A percentile compares a stretch with the other conserved stretches of the same genome.
phyloP scores from a whole-genome alignment of 1,140 invertebrate species.

The Neodiprion virginianus region DNA sequence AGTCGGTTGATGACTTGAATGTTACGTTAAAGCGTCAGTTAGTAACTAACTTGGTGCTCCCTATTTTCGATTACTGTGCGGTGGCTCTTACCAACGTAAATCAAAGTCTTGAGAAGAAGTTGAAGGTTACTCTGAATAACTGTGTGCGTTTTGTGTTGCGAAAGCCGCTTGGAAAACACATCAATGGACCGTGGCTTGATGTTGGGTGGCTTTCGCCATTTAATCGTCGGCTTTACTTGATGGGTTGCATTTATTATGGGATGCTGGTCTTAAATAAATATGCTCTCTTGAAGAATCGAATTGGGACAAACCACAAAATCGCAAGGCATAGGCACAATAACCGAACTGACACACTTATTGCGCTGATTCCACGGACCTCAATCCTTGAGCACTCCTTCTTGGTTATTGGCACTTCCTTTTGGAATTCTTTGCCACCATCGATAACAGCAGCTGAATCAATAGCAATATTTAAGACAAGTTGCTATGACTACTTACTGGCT shows the following conservation, averaged over 20 bases:
- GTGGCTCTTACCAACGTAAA: not conserved
- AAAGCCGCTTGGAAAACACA: not conserved
- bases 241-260: not conserved
- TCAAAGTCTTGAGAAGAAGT: not conserved
- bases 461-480: too few relatives aligned
- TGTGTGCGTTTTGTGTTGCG: not conserved
- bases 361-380: not conserved
- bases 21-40: not conserved
- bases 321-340: not conserved
- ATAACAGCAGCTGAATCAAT: not conserved
- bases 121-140: not conserved
- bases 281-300: not conserved
- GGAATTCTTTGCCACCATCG: slow-evolving; percentile 1
- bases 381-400: not conserved
- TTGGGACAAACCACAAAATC: not conserved
- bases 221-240: not conserved
- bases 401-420: not conserved
- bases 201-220: not conserved
- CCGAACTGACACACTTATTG: not conserved
- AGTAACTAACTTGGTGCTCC: not conserved
- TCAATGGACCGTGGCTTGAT: not conserved
- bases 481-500: too few relatives aligned
- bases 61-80: slow-evolving; percentile 6
- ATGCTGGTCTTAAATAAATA: not conserved
- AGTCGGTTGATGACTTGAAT: not conserved